Conservation (phyloP, 2,113 vertebrate genomes). For the Petroica traversi region DNA sequence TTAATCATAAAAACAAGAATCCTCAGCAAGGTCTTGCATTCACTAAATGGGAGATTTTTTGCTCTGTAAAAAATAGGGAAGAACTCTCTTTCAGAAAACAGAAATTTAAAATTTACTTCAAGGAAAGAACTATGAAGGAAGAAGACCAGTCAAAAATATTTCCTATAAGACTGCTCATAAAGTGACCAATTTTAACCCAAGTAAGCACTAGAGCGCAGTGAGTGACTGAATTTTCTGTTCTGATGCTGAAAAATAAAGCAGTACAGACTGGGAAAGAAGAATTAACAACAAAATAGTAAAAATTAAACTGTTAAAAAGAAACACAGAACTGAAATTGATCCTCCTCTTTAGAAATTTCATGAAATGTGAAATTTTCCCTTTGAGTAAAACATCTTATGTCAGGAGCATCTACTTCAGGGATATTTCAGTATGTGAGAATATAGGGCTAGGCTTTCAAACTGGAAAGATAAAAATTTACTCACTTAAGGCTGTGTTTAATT, state of each 20-base stretch:
- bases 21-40: background rate
- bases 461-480: background rate
- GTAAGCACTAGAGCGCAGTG: background rate
- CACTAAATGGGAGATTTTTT: background rate
- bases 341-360: background rate
- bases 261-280: background rate
- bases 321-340: background rate
- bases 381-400: background rate
- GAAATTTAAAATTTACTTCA: background rate
- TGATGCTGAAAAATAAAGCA: background rate
- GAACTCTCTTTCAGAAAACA: background rate
- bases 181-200: background rate
- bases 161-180: background rate
- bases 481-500: background rate
- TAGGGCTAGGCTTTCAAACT: background rate
- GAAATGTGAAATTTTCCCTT: background rate
- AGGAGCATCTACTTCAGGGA: background rate
- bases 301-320: background rate
- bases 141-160: background rate
- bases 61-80: background rate
- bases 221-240: background rate
- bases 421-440: background rate
- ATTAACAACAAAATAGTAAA: background rate
- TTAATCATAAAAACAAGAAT: background rate
- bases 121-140: background rate